Conservation (phyloP, 2,797 vertebrate genomes). For the Sebastolobus alascanus region DNA sequence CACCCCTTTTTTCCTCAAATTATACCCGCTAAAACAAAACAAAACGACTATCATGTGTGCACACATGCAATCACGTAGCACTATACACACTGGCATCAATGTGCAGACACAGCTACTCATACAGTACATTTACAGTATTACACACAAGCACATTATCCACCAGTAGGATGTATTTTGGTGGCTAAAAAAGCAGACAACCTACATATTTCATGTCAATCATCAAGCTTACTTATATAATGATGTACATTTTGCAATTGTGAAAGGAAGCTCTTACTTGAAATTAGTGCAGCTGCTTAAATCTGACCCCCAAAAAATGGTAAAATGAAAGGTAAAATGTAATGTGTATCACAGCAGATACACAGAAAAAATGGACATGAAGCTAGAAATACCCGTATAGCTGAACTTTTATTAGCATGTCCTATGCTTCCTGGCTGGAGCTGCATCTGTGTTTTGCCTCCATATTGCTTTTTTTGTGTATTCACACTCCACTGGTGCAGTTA, state of each 20-base stretch:
- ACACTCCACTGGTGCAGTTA: constrained; percentile 68
- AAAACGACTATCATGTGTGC: constrained; percentile 44
- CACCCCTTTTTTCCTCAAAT: constrained; percentile 30
- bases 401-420: constrained; percentile 62
- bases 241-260: constrained; percentile 24
- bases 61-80: constrained; percentile 18
- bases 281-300: constrained; percentile 14
- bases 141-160: not conserved
- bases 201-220: constrained; percentile 13
- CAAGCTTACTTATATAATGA: constrained; percentile 7
- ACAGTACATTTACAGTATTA: not conserved
- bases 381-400: not conserved
- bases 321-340: not conserved
- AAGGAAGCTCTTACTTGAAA: constrained; percentile 21
- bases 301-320: not conserved
- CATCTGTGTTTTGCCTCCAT: constrained; percentile 57
- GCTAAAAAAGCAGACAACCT: constrained; percentile 11
- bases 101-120: constrained; percentile 8
- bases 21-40: constrained; percentile 41
- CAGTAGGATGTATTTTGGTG: constrained; percentile 19
- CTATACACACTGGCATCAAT: constrained; percentile 13
- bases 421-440: constrained; percentile 82
- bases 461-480: constrained; percentile 51
- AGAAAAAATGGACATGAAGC: constrained; percentile 24
- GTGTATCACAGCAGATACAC: constrained; percentile 14